phyloP scores from a whole-genome alignment of 2,797 vertebrate genomes.

The Eupleurogrammus muticus region DNA sequence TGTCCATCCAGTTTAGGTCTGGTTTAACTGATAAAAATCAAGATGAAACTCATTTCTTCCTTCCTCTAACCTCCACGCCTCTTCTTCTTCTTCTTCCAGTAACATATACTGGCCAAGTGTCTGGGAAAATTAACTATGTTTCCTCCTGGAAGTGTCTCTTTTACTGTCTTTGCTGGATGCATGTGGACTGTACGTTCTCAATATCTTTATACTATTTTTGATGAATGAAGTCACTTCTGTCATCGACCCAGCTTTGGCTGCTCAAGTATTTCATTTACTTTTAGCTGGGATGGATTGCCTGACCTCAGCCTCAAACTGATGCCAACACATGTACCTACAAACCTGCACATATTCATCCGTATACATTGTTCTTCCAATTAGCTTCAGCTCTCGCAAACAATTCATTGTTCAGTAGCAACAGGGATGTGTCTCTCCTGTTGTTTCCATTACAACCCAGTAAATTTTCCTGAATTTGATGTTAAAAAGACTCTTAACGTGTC shows the following conservation, averaged over 20 bases:
- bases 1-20: background rate
- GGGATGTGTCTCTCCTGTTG: no score
- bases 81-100: background rate
- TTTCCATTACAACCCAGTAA: no score
- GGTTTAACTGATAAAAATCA: background rate
- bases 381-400: background rate
- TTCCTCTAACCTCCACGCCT: background rate
- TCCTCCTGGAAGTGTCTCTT: background rate
- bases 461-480: no score
- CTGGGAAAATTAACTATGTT: background rate
- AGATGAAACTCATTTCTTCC: background rate
- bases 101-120: background rate
- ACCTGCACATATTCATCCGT: background rate
- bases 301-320: background rate
- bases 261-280: background rate
- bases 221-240: conserved; percentile 2
- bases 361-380: background rate
- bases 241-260: background rate
- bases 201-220: background rate
- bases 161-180: background rate
- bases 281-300: background rate
- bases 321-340: background rate
- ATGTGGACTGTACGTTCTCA: background rate
- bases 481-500: no score
- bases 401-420: background rate